Percentiles rank a stretch among this genome's conserved stretches.
Conservation (phyloP, 2,797 vertebrate genomes). For the Nannoperca australis region DNA sequence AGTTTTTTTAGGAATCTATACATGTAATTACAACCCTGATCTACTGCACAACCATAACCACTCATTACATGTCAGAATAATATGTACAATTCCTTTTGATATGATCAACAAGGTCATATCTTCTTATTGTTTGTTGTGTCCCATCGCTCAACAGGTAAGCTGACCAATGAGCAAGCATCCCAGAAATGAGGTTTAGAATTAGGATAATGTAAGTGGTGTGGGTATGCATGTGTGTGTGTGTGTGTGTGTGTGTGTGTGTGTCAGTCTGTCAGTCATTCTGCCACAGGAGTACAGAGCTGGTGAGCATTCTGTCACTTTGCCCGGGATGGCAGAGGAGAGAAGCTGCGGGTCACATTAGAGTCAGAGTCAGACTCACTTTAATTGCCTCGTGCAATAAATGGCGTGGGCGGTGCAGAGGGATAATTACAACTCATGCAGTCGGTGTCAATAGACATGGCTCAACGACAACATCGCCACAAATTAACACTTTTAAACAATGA, state of each 20-base stretch:
- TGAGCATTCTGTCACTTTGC: constrained; percentile 44
- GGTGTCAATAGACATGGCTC: constrained; percentile 32
- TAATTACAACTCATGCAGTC: constrained; percentile 54
- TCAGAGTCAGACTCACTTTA: constrained; percentile 53
- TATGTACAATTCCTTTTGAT: neutral
- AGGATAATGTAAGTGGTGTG: neutral
- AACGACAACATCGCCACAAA: constrained; percentile 22
- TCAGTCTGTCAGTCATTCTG: constrained; percentile 42
- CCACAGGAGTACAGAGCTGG: constrained; percentile 25
- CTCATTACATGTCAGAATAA: constrained; percentile 17
- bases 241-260: constrained; percentile 3
- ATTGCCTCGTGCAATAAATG: constrained; percentile 56
- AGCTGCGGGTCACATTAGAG: constrained; percentile 52
- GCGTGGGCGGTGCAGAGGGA: constrained; percentile 27
- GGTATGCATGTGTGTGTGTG: neutral
- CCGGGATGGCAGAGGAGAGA: constrained; percentile 39
- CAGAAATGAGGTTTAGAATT: constrained; percentile 15
- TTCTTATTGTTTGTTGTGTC: neutral
- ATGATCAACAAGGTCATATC: neutral
- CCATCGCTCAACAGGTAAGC: constrained; percentile 4
- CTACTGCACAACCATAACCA: constrained; percentile 25
- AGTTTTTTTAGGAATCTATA: neutral
- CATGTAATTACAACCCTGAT: constrained; percentile 25
- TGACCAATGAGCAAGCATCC: neutral
- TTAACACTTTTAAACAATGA: constrained; percentile 35